phyloP scores from a whole-genome alignment of 2,797 vertebrate species.

The Holocentrus rufus region DNA sequence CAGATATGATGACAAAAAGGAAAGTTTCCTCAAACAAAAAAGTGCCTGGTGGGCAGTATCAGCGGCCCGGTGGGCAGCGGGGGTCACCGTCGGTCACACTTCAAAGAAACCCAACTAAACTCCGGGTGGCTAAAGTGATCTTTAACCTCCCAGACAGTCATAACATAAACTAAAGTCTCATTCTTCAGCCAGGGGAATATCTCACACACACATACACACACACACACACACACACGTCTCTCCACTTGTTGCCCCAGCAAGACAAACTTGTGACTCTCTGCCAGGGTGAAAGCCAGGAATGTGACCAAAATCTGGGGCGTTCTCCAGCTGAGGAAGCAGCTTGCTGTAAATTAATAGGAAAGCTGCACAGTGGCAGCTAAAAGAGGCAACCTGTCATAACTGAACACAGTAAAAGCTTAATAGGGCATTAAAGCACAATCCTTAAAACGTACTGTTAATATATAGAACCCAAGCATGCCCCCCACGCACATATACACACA shows the following conservation, averaged over 20 bases:
- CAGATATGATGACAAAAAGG: constrained; percentile 35
- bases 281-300: constrained; percentile 38
- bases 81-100: constrained; percentile 48
- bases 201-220: constrained; percentile 33
- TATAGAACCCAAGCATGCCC: not conserved
- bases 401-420: constrained; percentile 25
- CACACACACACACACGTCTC: not conserved
- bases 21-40: constrained; percentile 53
- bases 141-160: constrained; percentile 62
- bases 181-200: constrained; percentile 40
- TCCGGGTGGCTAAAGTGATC: constrained; percentile 35
- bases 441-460: constrained; percentile 1
- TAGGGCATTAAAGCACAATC: constrained; percentile 26
- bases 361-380: constrained; percentile 16
- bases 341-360: constrained; percentile 42
- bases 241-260: not conserved
- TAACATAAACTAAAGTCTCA: constrained; percentile 60
- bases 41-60: constrained; percentile 31
- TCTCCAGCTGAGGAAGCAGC: constrained; percentile 33
- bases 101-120: constrained; percentile 59
- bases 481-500: constrained; percentile 12
- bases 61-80: not conserved
- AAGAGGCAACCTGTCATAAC: constrained; percentile 17
- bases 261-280: constrained; percentile 9
- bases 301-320: constrained; percentile 31